Evolutionary conservation across 2,113 vertebrate genomes (phyloP).

Genomic region (Vireo altiloquus): DNA sequence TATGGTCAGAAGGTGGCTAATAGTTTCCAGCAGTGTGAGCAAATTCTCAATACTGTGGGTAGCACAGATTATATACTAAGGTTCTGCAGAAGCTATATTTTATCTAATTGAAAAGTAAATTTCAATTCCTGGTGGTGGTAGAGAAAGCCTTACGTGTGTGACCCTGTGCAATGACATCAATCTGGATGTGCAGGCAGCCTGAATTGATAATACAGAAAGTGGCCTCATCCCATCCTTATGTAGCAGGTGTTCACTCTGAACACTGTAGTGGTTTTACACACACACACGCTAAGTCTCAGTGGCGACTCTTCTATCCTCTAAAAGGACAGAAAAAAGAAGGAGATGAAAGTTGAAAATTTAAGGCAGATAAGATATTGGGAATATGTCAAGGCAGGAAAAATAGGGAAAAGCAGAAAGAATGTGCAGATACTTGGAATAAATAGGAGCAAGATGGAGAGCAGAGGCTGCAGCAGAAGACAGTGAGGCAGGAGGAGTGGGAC

Average conservation of each 20-base stretch:
- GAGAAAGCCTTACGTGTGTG: background rate
- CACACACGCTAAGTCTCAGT: background rate
- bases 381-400: background rate
- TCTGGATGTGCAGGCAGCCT: background rate
- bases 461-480: background rate
- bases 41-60: background rate
- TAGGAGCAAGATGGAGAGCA: background rate
- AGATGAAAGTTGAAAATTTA: background rate
- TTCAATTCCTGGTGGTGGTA: background rate
- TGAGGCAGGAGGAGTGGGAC: background rate
- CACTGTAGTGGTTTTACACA: background rate
- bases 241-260: background rate
- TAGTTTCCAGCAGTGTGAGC: constrained; percentile 56
- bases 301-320: background rate
- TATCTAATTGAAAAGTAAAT: background rate
- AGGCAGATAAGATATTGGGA: background rate
- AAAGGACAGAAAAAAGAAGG: background rate
- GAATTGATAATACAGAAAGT: background rate
- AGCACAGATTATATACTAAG: background rate
- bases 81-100: background rate
- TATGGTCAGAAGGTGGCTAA: constrained; percentile 61
- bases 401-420: background rate
- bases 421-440: background rate
- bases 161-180: background rate
- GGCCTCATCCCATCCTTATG: background rate